Conservation (phyloP, 2,113 vertebrate species). For the Albula glossodonta region DNA sequence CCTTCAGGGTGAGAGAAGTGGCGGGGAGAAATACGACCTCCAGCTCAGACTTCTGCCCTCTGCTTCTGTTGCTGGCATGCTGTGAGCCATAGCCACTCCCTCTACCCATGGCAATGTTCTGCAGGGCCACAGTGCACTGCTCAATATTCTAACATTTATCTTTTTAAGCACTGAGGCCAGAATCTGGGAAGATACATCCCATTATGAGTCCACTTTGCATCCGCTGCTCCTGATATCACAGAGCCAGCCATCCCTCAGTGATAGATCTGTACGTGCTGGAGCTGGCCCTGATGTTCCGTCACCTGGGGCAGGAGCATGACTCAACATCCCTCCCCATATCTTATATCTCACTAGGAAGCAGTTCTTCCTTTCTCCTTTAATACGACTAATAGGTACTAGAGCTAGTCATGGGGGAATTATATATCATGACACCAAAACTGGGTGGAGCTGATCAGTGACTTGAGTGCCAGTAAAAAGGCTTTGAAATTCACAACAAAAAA, state of each 20-base stretch:
- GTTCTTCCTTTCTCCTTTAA: neutral
- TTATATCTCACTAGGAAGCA: neutral
- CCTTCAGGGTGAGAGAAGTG: slow-evolving; percentile 34
- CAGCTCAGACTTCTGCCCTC: slow-evolving; percentile 41
- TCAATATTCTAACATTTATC: slow-evolving; percentile 18
- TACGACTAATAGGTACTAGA: neutral
- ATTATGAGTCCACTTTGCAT: neutral
- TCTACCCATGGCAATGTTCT: neutral
- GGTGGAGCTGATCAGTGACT: too few species aligned
- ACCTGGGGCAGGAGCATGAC: neutral
- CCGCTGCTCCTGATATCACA: neutral
- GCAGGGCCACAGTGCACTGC: neutral
- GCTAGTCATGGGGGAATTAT: neutral
- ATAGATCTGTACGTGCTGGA: neutral
- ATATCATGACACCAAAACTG: too few species aligned
- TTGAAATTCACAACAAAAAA: too few species aligned
- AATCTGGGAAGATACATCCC: neutral
- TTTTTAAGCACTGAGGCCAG: neutral
- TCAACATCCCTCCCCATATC: neutral
- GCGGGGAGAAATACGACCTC: slow-evolving; percentile 46
- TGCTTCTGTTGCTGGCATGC: slow-evolving; percentile 30
- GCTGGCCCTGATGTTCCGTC: neutral
- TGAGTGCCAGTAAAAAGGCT: too few species aligned
- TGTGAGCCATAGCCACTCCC: slow-evolving; percentile 23
- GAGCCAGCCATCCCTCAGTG: neutral